Evolutionary conservation across 2,113 vertebrate species (phyloP).

Genomic region (Diglossa brunneiventris): DNA sequence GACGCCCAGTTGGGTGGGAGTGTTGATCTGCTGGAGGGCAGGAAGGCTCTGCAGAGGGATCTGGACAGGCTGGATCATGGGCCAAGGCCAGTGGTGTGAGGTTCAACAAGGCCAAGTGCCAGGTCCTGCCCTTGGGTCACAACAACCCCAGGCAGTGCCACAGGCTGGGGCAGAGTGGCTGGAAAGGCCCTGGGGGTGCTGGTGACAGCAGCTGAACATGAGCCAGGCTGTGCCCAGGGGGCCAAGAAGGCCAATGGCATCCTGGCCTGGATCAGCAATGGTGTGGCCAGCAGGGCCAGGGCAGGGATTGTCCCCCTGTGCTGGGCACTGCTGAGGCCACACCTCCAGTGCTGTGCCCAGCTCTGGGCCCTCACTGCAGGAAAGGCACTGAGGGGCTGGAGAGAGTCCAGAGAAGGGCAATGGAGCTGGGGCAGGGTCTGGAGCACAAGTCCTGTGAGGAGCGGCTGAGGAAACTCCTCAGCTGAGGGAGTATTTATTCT

Average conservation of each 20-base stretch:
- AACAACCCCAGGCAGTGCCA: not conserved
- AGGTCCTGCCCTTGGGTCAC: not conserved
- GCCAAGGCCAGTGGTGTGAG: not conserved
- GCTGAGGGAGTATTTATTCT: rapidly evolving
- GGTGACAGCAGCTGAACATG: not conserved
- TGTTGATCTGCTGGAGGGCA: not conserved
- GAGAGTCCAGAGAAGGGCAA: not conserved
- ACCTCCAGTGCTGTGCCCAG: not conserved
- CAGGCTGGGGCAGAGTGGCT: not conserved
- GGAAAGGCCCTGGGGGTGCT: not conserved
- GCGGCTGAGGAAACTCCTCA: not conserved
- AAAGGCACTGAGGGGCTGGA: not conserved
- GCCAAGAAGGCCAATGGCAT: not conserved
- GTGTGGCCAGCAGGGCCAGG: not conserved
- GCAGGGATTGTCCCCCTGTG: not conserved
- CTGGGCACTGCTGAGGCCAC: not conserved
- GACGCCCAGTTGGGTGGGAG: rapidly evolving
- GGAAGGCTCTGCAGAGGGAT: not conserved
- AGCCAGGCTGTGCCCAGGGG: not conserved
- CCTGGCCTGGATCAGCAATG: not conserved
- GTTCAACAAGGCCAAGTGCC: not conserved
- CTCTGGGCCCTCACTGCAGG: not conserved
- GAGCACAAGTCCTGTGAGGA: not conserved
- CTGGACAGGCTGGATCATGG: not conserved
- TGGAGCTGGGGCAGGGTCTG: not conserved